Conservation (phyloP, 2,888 invertebrate genomes). For the Leucophenga montana region DNA sequence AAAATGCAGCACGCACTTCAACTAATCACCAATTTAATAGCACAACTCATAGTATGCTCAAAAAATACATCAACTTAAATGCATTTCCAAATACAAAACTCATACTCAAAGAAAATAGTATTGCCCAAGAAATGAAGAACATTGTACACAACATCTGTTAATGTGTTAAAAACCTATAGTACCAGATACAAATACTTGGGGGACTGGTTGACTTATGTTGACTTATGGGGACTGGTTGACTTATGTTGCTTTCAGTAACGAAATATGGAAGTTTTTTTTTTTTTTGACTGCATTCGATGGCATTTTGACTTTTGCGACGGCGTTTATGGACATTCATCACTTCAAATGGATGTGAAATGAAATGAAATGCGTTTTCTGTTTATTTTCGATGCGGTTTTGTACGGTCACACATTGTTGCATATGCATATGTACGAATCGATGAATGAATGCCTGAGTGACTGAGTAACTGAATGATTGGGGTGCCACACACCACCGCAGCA, state of each 20-base stretch:
- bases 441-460: background rate
- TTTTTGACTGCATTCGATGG: too few relatives aligned
- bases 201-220: background rate
- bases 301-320: too few relatives aligned
- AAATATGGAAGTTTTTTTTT: too few relatives aligned
- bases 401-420: conserved; percentile 24
- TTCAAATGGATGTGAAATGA: background rate
- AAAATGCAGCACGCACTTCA: too few relatives aligned
- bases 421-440: background rate
- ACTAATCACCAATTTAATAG: background rate
- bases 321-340: conserved; percentile 24
- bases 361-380: conserved; percentile 14
- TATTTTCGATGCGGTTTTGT: conserved; percentile 6
- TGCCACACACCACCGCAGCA: background rate
- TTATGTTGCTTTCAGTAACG: too few relatives aligned
- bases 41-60: too few relatives aligned
- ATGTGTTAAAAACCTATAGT: background rate
- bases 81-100: background rate
- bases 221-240: background rate
- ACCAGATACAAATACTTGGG: background rate
- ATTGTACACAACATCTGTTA: background rate
- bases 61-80: background rate
- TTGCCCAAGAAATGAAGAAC: background rate
- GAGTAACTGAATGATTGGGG: background rate
- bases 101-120: too few relatives aligned